These are phyloP conservation scores for Tachuris rubrigastra DNA, from an alignment of 2,113 vertebrate genomes.

Conservation along the genomic window DNA sequence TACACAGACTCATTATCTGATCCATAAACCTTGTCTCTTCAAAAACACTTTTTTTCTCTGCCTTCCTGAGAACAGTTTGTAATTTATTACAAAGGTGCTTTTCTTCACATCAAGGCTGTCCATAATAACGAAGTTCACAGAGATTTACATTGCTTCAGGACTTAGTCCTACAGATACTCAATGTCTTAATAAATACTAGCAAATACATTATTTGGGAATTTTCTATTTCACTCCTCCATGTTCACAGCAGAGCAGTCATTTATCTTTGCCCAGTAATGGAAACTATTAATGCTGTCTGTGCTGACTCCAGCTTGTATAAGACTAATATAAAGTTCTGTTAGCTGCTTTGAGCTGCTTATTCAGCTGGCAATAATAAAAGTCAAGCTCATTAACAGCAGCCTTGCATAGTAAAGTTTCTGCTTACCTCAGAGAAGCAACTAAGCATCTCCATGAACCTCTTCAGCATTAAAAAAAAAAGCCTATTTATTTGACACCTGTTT, in stretches of 20 bases:
- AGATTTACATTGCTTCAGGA: neutral
- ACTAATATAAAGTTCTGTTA: conserved; percentile 28
- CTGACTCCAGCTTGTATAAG: conserved; percentile 32
- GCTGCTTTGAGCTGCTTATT: conserved; percentile 47
- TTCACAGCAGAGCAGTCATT: neutral
- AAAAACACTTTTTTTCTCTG: neutral
- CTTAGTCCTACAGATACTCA: neutral
- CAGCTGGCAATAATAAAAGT: conserved; percentile 37
- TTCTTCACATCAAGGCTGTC: neutral
- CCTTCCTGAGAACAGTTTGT: neutral
- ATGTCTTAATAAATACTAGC: neutral
- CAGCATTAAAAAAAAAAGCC: neutral
- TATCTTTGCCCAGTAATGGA: neutral
- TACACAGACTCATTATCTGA: neutral
- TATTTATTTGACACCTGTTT: neutral
- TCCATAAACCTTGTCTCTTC: neutral
- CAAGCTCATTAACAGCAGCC: conserved; percentile 29
- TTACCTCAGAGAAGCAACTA: neutral
- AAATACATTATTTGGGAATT: neutral
- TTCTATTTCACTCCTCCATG: neutral
- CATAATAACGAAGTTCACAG: neutral
- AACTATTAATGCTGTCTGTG: neutral
- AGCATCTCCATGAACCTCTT: neutral
- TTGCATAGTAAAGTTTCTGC: conserved; percentile 13
- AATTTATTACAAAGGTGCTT: neutral